Conservation (phyloP, 2,888 invertebrate species). For the Carcina quercana region DNA sequence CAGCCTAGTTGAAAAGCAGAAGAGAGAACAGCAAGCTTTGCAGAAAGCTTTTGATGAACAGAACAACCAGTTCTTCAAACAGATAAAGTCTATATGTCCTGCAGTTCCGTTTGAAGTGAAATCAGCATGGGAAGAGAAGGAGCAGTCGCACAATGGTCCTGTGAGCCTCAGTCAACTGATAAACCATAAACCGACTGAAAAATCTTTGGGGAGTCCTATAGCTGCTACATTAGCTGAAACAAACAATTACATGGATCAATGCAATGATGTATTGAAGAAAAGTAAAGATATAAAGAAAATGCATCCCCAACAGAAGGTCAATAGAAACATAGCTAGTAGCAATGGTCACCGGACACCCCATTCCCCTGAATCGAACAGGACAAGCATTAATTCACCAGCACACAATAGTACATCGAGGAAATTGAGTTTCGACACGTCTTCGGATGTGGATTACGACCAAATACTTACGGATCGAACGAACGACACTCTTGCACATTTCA, state of each 20-base stretch:
- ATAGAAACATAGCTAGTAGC: conserved; percentile 12
- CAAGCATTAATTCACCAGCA: conserved; percentile 40
- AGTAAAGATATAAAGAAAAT: conserved; percentile 54
- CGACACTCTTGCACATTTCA: conserved; percentile 65
- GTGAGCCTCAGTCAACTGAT: conserved; percentile 63
- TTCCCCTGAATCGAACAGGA: conserved; percentile 28
- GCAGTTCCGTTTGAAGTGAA: conserved; percentile 47
- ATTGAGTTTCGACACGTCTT: conserved; percentile 50
- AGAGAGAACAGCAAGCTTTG: conserved; percentile 76
- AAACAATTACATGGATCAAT: conserved; percentile 45
- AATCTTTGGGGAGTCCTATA: conserved; percentile 28
- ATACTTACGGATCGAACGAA: conserved; percentile 62
- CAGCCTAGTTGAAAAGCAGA: conserved; percentile 76
- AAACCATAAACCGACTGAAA: conserved; percentile 36
- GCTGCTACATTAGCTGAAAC: conserved; percentile 45
- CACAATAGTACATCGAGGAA: conserved; percentile 34
- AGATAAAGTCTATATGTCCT: conserved; percentile 57
- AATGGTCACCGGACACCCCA: conserved; percentile 21
- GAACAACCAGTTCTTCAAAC: conserved; percentile 73
- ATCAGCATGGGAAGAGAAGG: conserved; percentile 51
- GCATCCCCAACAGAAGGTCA: conserved; percentile 11
- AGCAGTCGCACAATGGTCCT: conserved; percentile 37
- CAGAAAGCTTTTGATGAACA: conserved; percentile 80
- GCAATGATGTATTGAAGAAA: conserved; percentile 47
- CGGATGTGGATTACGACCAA: conserved; percentile 47